Conservation (phyloP, 2,113 vertebrate species). For the Callionymus lyra region DNA sequence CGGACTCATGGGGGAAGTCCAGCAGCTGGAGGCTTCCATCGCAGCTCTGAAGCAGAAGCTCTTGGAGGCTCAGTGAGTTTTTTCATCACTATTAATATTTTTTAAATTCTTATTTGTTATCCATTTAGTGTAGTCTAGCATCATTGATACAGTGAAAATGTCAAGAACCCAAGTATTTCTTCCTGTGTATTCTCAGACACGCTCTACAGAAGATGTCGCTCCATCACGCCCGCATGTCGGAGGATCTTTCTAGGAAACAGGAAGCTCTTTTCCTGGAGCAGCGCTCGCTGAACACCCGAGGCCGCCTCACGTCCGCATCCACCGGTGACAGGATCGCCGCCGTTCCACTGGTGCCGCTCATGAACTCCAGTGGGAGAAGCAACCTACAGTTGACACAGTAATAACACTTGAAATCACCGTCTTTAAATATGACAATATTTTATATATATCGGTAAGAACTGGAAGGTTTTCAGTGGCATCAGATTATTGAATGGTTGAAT, state of each 20-base stretch:
- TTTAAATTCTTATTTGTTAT: too few relatives aligned
- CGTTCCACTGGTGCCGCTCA: slow-evolving; percentile 41
- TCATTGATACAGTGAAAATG: too few relatives aligned
- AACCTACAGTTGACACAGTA: slow-evolving; percentile 40
- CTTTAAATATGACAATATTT: too few relatives aligned
- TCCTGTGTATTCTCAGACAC: slow-evolving; percentile 49
- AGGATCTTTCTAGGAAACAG: slow-evolving; percentile 72
- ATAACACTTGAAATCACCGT: too few relatives aligned
- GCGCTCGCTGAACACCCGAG: slow-evolving; percentile 47
- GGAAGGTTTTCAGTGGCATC: too few relatives aligned
- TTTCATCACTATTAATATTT: too few relatives aligned
- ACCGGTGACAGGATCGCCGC: not conserved
- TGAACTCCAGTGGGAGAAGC: slow-evolving; percentile 61
- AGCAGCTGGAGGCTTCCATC: slow-evolving; percentile 74
- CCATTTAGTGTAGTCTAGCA: too few relatives aligned
- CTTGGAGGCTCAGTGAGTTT: slow-evolving; percentile 77
- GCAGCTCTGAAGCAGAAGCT: slow-evolving; percentile 72
- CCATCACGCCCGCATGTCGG: slow-evolving; percentile 72
- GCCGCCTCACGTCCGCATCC: slow-evolving; percentile 20
- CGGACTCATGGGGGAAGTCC: slow-evolving; percentile 75
- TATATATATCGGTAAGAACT: too few relatives aligned
- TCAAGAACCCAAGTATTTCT: too few relatives aligned
- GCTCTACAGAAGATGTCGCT: slow-evolving; percentile 74
- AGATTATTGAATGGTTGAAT: too few relatives aligned
- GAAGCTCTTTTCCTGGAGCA: slow-evolving; percentile 60